phyloP scores from a whole-genome alignment of 2,888 invertebrate genomes.

The Azorinus chamasolen region DNA sequence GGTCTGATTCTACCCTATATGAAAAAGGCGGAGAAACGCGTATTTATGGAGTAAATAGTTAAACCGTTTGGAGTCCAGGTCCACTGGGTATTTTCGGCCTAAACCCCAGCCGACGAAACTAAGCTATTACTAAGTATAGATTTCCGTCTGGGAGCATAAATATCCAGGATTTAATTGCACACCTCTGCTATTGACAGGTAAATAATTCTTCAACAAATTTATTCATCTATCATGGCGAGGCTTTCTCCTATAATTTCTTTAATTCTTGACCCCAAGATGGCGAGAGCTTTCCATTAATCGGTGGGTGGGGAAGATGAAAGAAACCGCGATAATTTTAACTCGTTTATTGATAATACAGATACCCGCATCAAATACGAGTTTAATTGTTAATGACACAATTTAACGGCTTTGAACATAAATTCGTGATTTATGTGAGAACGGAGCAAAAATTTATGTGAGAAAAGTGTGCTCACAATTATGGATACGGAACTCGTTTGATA shows the following conservation, averaged over 20 bases:
- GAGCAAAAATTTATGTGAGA: conserved; percentile 45
- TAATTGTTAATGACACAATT: conserved; percentile 62
- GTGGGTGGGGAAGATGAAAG: conserved; percentile 61
- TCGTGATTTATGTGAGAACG: conserved; percentile 49
- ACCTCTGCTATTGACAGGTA: too few relatives aligned
- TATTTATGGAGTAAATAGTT: too few relatives aligned
- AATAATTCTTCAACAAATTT: too few relatives aligned
- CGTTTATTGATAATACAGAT: conserved; percentile 33
- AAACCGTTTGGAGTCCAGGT: too few relatives aligned
- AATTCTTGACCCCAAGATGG: conserved; percentile 13
- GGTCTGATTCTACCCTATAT: too few relatives aligned
- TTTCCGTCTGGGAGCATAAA: too few relatives aligned
- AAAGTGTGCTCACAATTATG: conserved; percentile 39
- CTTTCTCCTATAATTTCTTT: conserved; percentile 31
- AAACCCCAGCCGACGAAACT: too few relatives aligned
- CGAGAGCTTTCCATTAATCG: conserved; percentile 15
- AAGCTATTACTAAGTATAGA: too few relatives aligned
- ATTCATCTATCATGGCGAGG: conserved; percentile 31
- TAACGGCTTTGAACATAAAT: conserved; percentile 33
- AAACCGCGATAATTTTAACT: conserved; percentile 30
- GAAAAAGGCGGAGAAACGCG: too few relatives aligned
- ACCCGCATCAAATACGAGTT: conserved; percentile 34
- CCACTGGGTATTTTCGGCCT: too few relatives aligned
- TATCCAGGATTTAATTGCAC: too few relatives aligned
- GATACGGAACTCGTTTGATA: not conserved